Conservation (phyloP, 2,888 invertebrate genomes). For the Drosophila hamatofila region DNA sequence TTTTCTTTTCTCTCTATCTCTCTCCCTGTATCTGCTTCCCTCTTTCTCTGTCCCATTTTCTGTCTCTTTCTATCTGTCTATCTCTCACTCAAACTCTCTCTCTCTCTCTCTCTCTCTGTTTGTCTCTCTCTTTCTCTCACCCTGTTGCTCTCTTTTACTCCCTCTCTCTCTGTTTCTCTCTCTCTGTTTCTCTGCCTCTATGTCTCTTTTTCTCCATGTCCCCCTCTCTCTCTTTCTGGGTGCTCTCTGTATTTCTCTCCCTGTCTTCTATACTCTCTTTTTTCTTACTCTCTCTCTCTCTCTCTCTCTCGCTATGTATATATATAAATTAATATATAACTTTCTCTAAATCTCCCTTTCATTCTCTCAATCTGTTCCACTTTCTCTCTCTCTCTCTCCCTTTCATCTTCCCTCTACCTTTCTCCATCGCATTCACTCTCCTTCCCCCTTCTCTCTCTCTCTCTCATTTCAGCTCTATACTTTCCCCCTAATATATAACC, state of each 20-base stretch:
- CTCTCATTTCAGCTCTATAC: too few relatives aligned
- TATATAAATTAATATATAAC: too few relatives aligned
- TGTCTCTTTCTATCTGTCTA: neutral
- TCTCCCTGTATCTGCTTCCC: too few relatives aligned
- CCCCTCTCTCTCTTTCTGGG: neutral
- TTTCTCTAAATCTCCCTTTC: neutral
- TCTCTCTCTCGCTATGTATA: too few relatives aligned
- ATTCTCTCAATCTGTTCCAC: neutral
- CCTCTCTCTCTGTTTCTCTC: neutral
- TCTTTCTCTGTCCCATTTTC: neutral
- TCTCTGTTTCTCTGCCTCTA: neutral
- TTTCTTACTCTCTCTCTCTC: too few relatives aligned
- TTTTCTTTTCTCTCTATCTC: neutral
- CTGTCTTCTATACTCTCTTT: too few relatives aligned
- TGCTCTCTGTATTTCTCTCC: too few relatives aligned
- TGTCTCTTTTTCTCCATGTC: neutral
- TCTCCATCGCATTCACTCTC: neutral
- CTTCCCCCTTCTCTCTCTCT: neutral
- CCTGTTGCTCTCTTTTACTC: neutral
- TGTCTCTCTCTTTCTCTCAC: neutral
- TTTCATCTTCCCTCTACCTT: neutral
- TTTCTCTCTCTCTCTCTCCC: neutral
- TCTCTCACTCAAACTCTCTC: neutral
- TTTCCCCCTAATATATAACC: too few relatives aligned
- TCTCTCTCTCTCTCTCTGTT: neutral